Percentiles rank a stretch among this genome's conserved stretches.
These are phyloP conservation scores for Sphinx pinastri DNA, from an alignment of 2,888 invertebrate species.

Conservation along the genomic window DNA sequence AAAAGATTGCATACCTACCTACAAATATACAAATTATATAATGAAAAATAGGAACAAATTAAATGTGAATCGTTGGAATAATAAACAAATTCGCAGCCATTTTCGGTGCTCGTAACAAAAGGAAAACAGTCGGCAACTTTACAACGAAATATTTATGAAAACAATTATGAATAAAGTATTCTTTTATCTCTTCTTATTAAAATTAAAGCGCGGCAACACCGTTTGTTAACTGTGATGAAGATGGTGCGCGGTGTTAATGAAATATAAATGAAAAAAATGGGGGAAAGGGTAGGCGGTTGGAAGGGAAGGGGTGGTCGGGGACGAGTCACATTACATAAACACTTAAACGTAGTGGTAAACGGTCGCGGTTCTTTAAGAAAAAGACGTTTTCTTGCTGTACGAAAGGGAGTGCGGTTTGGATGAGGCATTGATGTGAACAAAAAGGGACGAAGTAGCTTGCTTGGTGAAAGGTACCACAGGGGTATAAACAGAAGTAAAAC, in stretches of 20 bases:
- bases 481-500: not conserved
- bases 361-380: slow-evolving; percentile 51
- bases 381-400: slow-evolving; percentile 45
- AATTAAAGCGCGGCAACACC: slow-evolving; percentile 30
- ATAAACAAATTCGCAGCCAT: slow-evolving; percentile 28
- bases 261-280: slow-evolving; percentile 49
- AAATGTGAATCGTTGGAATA: slow-evolving; percentile 23
- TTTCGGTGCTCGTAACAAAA: slow-evolving; percentile 9
- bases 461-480: no score
- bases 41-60: not conserved
- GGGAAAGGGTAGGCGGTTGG: slow-evolving; percentile 27
- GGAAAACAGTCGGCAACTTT: slow-evolving; percentile 20
- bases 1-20: no score
- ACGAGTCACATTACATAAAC: slow-evolving; percentile 59
- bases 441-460: not conserved
- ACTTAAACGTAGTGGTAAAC: slow-evolving; percentile 61
- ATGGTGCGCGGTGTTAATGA: slow-evolving; percentile 49
- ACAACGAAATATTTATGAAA: slow-evolving; percentile 31
- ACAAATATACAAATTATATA: not conserved
- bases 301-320: slow-evolving; percentile 22
- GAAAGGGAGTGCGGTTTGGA: slow-evolving; percentile 35
- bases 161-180: slow-evolving; percentile 32
- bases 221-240: slow-evolving; percentile 18
- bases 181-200: slow-evolving; percentile 34
- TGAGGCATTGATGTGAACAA: slow-evolving; percentile 24